Conservation (phyloP, 2,888 invertebrate species). For the Petrophora chlorosata region DNA sequence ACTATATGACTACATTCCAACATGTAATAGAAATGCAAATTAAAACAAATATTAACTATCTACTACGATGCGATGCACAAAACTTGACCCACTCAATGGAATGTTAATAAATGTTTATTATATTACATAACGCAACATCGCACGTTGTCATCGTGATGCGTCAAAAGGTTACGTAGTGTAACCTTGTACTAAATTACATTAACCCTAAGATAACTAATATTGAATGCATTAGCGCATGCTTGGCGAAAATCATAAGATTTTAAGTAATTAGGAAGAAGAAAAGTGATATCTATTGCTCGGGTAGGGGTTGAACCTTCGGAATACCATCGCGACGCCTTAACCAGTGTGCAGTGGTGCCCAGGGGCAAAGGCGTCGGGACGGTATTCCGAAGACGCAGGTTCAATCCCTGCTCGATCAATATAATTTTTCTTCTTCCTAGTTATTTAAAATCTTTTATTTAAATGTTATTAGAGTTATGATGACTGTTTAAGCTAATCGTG, state of each 20-base stretch:
- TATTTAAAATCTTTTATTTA: no score
- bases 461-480: constrained; percentile 12
- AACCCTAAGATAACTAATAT: constrained; percentile 32
- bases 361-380: no score
- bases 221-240: no score
- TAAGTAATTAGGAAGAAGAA: background rate
- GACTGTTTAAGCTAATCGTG: constrained; percentile 31
- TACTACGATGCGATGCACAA: constrained; percentile 27
- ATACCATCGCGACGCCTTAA: no score
- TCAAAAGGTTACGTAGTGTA: constrained; percentile 47
- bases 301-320: no score
- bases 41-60: background rate
- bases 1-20: background rate
- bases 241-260: no score
- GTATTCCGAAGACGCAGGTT: no score
- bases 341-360: no score
- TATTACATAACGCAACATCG: constrained; percentile 47
- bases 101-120: constrained; percentile 37
- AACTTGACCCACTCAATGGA: constrained; percentile 45
- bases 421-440: no score
- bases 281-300: no score
- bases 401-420: no score
- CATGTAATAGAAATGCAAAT: constrained; percentile 2
- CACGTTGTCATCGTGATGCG: constrained; percentile 42
- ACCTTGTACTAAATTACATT: constrained; percentile 56